Conservation (phyloP, 2,888 invertebrate species). For the Hyposoter didymator region DNA sequence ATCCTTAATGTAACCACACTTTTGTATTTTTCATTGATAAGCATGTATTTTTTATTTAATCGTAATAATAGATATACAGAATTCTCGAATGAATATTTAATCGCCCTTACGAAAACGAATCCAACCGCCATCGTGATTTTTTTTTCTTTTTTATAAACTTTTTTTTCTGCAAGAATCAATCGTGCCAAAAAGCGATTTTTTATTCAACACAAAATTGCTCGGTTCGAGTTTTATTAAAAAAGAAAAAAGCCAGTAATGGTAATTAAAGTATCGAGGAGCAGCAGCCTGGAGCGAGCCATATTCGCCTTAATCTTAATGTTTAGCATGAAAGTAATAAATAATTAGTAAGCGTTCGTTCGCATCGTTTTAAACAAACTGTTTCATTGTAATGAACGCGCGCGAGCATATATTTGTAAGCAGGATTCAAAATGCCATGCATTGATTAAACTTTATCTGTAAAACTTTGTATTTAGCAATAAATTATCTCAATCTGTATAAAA, state of each 20-base stretch:
- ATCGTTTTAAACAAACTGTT: background rate
- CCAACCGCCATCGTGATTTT: background rate
- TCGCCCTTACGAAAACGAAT: slow-evolving; percentile 13
- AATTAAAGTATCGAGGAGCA: background rate
- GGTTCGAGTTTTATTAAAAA: background rate
- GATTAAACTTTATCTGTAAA: slow-evolving; percentile 30
- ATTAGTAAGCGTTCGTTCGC: background rate
- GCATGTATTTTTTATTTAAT: slow-evolving; percentile 72
- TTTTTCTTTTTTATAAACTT: background rate
- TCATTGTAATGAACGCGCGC: background rate
- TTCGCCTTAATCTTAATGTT: background rate
- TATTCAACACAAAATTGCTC: background rate
- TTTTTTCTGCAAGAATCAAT: background rate
- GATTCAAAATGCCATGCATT: background rate
- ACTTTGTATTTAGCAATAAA: slow-evolving; percentile 64
- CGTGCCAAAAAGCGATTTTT: background rate
- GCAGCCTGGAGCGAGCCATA: background rate
- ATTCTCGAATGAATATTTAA: slow-evolving; percentile 75
- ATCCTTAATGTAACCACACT: slow-evolving; percentile 74
- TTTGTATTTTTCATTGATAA: slow-evolving; percentile 69
- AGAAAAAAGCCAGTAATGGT: background rate
- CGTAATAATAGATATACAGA: slow-evolving; percentile 67
- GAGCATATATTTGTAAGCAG: background rate
- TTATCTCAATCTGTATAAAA: slow-evolving; percentile 64
- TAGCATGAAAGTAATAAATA: background rate